A percentile compares a stretch with the other conserved stretches of the same genome.
Evolutionary conservation across 2,113 vertebrate genomes (phyloP).

Genomic region (Arvicanthis niloticus): DNA sequence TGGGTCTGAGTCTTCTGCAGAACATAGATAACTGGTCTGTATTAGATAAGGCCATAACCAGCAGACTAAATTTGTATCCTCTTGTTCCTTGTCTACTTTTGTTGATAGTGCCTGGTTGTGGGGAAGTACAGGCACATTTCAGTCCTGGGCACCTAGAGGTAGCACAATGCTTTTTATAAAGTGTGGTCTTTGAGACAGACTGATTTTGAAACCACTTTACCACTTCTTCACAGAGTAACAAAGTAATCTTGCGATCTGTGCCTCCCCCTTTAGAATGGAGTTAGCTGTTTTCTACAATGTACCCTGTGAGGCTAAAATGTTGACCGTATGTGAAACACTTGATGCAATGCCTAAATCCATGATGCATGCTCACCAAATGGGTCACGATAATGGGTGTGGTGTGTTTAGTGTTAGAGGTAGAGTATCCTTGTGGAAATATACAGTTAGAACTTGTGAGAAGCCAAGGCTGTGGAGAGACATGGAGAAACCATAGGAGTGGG

Average conservation of each 20-base stretch:
- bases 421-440: neutral
- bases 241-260: neutral
- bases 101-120: neutral
- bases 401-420: neutral
- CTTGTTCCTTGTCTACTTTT: neutral
- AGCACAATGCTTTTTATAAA: neutral
- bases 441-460: neutral
- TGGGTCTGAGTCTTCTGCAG: neutral
- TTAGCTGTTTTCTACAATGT: neutral
- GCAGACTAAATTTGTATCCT: neutral
- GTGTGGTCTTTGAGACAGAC: constrained; percentile 1
- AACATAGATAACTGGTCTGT: neutral
- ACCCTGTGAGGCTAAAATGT: neutral
- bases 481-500: neutral
- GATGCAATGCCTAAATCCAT: neutral
- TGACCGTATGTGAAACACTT: neutral
- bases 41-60: neutral
- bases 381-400: neutral
- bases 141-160: neutral
- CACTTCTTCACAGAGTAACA: neutral
- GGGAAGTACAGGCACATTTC: neutral
- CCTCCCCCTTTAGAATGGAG: constrained; percentile 12
- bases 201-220: constrained; percentile 26
- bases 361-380: neutral
- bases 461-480: neutral